Base-by-base conservation (phyloP, 1,140 invertebrate genomes). In the Acyrthosiphon pisum region DNA sequence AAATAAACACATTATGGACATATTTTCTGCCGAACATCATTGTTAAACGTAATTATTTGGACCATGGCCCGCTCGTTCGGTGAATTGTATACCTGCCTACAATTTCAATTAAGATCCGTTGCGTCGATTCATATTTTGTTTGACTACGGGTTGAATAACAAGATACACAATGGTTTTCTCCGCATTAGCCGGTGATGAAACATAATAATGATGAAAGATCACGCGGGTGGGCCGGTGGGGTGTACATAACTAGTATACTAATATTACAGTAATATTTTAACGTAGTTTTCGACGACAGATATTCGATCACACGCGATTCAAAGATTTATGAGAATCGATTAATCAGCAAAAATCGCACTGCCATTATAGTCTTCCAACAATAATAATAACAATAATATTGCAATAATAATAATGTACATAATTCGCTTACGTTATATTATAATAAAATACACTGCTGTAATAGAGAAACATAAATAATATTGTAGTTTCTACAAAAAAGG, bases 281-380 rank as follows among this genome's bases (percentile, higher is more conserved):
- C 30, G 44, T 11, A 87, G 23, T 87, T 48, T 87, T 87, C 18
- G 11, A 48, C 30, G 22, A 46, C 84, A 46, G n/a, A 50, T 50
- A 50, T 88, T 50, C 46, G n/a, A 50, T 88, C 23, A 11, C 86
- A 50, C 46, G 20, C 7, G 44, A 18, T 41, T 11, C 3, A 41
- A 41, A 84, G 41, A 87, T 48, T 87, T n/a, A 87, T 87, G 14
- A 87, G 18, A 87, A 30, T 20, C 20, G 84, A 87, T 87, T 87
- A 87, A 26, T 44, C 84, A 87, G 84, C 44, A 87, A 50, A 50
- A 50, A 6, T 22, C 26, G 7, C 44, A 48, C 30, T 48, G 26
- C 46, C 30, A 84, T 44, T 14, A 46, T 37, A 44, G 86, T 88
- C 44, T 90, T 60, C 35, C 35, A 60, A 56, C 35, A 41, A 90